Percentiles rank a stretch among this genome's conserved stretches.
Evolutionary conservation across 30 jellyfish, hydroid and myxozoan genomes (phyloP).

Genomic region (Hydractinia echinata): DNA sequence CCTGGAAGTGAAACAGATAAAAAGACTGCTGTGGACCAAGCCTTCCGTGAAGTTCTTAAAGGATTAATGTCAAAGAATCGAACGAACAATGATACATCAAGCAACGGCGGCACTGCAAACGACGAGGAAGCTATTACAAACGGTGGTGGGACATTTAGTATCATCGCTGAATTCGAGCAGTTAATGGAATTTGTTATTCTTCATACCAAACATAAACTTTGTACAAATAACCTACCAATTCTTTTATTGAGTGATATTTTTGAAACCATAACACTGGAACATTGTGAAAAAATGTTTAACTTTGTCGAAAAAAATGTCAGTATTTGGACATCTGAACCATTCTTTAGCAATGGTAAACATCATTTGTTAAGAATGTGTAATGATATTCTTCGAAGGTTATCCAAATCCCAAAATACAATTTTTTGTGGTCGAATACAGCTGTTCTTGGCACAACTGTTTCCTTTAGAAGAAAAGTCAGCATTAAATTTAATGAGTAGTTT

Average conservation of each 20-base stretch:
- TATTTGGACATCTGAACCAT: conserved; percentile 64
- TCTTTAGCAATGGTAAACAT: conserved; percentile 73
- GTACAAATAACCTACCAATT: conserved; percentile 82
- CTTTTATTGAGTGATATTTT: conserved; percentile 58
- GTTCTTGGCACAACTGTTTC: conserved; percentile 87
- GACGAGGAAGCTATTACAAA: neutral
- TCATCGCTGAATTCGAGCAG: neutral
- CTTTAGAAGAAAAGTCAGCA: conserved; percentile 95
- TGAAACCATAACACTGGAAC: conserved; percentile 59
- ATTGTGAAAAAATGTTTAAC: conserved; percentile 72
- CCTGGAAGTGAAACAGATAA: conserved; percentile 72
- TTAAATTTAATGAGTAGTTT: conserved; percentile 84
- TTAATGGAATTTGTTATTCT: conserved; percentile 54
- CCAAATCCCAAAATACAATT: conserved; percentile 76
- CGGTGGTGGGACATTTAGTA: neutral
- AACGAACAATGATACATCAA: neutral
- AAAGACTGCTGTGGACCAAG: conserved; percentile 75
- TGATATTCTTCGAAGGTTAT: conserved; percentile 76
- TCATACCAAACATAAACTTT: conserved; percentile 45
- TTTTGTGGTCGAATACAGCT: conserved; percentile 93
- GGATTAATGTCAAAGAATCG: neutral
- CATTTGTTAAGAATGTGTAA: conserved; percentile 90
- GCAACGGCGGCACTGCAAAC: neutral
- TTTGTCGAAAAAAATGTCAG: conserved; percentile 75
- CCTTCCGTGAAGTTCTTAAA: conserved; percentile 61